Conservation (phyloP, 2,113 vertebrate genomes). For the Gambusia holbrooki region DNA sequence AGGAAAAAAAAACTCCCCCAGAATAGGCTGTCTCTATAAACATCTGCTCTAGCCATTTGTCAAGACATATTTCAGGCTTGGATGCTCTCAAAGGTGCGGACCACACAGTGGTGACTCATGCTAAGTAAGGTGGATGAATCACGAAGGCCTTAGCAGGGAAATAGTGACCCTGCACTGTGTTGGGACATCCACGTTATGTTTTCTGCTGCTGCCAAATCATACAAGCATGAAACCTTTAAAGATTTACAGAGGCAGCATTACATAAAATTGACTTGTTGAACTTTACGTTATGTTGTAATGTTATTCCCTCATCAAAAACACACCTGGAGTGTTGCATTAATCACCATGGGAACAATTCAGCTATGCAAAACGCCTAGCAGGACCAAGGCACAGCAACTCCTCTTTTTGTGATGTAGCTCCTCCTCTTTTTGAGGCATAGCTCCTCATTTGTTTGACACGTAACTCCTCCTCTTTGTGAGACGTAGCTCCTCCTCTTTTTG, state of each 20-base stretch:
- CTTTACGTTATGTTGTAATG: too few relatives aligned
- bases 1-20: constrained; percentile 10
- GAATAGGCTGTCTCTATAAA: constrained; percentile 20
- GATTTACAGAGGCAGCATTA: constrained; percentile 1
- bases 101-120: constrained; percentile 46
- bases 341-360: too few relatives aligned
- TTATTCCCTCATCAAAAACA: too few relatives aligned
- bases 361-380: too few relatives aligned
- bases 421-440: too few relatives aligned
- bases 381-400: too few relatives aligned
- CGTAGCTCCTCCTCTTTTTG: too few relatives aligned
- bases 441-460: too few relatives aligned
- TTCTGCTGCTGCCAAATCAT: constrained; percentile 10
- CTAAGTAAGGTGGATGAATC: constrained; percentile 55
- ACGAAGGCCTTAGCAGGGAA: constrained; percentile 25
- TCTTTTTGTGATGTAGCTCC: too few relatives aligned
- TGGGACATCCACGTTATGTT: constrained; percentile 11
- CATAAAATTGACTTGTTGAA: too few relatives aligned
- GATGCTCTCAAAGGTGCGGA: constrained; percentile 45
- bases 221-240: constrained; percentile 12
- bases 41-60: constrained; percentile 36
- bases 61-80: constrained; percentile 40
- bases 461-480: too few relatives aligned
- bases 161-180: not conserved
- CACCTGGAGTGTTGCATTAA: too few relatives aligned